phyloP scores from a whole-genome alignment of 1,140 invertebrate genomes.

The Gonioctena quinquepunctata region DNA sequence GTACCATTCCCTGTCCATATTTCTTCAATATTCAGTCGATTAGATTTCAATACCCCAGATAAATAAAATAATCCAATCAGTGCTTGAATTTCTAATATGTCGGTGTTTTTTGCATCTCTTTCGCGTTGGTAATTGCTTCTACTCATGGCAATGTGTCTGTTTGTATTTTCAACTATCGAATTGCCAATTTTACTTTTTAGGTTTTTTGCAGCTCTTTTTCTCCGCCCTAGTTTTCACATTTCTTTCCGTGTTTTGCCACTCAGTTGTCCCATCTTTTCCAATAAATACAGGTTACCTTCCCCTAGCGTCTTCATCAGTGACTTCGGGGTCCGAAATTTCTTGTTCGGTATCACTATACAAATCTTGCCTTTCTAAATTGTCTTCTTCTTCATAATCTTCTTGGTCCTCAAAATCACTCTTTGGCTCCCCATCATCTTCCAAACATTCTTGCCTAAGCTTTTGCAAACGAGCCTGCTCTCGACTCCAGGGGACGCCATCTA shows the following conservation, averaged over 20 bases:
- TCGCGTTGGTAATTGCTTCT: not conserved
- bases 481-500: not conserved
- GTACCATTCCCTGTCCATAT: not conserved
- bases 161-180: not conserved
- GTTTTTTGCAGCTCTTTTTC: not conserved
- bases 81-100: not conserved
- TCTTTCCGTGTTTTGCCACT: not conserved
- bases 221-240: not conserved
- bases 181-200: no score
- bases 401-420: not conserved
- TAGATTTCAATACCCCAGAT: not conserved
- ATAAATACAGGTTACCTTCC: not conserved
- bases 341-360: not conserved
- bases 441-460: not conserved
- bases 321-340: not conserved
- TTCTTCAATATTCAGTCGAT: not conserved
- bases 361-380: not conserved
- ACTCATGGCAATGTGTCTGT: not conserved
- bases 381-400: not conserved
- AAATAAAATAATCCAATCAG: not conserved
- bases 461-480: not conserved
- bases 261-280: not conserved
- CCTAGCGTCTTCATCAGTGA: not conserved
- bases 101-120: not conserved
- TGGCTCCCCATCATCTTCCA: not conserved